Percentiles rank a stretch among this genome's conserved stretches.
Conservation (phyloP, 2,797 vertebrate genomes). For the Danio choprae region DNA sequence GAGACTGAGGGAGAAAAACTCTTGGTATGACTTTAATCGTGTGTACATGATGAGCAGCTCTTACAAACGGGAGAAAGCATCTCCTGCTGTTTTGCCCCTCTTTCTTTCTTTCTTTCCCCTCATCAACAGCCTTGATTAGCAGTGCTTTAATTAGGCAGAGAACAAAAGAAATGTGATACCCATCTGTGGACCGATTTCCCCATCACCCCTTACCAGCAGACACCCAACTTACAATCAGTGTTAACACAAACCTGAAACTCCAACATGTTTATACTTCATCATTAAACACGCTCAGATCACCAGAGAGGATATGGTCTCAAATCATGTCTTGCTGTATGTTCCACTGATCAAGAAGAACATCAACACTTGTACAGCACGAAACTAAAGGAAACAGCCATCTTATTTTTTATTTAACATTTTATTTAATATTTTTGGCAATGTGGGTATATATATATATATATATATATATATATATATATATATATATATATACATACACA, state of each 20-base stretch:
- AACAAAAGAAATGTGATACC: constrained; percentile 70
- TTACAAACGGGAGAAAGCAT: constrained; percentile 19
- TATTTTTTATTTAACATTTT: no score
- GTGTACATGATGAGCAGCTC: constrained; percentile 31
- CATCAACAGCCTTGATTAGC: constrained; percentile 66
- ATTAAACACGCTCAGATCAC: not conserved
- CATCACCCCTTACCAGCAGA: constrained; percentile 44
- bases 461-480: no score
- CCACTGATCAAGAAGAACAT: no score
- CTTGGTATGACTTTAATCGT: constrained; percentile 32
- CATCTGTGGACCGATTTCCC: constrained; percentile 55
- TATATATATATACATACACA: no score
- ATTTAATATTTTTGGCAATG: no score
- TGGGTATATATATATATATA: no score
- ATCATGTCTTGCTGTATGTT: not conserved
- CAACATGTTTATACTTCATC: constrained; percentile 2
- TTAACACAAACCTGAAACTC: not conserved
- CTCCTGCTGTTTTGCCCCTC: constrained; percentile 19
- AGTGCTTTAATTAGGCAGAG: constrained; percentile 70
- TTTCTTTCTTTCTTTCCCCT: constrained; percentile 44
- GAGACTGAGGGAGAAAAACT: constrained; percentile 15
- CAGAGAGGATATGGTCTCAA: not conserved
- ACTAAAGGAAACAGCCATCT: no score
- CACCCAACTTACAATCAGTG: not conserved
- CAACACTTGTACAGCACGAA: no score